Evolutionary conservation across 2,113 vertebrate genomes (phyloP).

Genomic region (Proterorhinus semilunaris): DNA sequence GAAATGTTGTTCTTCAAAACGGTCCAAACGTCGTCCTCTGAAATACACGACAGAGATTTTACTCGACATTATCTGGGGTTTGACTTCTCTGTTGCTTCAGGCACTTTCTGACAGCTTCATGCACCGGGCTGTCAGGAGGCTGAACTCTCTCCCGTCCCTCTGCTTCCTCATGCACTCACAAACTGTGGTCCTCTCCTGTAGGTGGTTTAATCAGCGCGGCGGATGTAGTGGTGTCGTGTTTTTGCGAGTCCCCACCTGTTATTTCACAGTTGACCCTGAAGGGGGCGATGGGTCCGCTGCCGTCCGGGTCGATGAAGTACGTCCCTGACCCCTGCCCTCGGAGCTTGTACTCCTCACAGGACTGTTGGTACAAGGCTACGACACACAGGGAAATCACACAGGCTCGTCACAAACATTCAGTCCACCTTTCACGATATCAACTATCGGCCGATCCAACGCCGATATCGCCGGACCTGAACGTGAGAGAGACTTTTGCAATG

Average conservation of each 20-base stretch:
- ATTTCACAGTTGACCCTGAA: slow-evolving; percentile 93
- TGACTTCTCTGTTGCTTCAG: too few relatives aligned
- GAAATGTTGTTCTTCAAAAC: slow-evolving; percentile 86
- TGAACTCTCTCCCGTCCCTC: too few relatives aligned
- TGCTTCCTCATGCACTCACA: too few relatives aligned
- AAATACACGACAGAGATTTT: not conserved
- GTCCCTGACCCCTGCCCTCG: slow-evolving; percentile 86
- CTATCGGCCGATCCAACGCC: too few relatives aligned
- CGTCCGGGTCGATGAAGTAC: slow-evolving; percentile 96
- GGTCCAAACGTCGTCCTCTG: slow-evolving; percentile 94
- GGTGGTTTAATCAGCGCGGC: too few relatives aligned
- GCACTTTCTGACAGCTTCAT: too few relatives aligned
- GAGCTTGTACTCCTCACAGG: slow-evolving; percentile 95
- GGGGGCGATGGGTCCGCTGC: slow-evolving; percentile 86
- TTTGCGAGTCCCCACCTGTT: slow-evolving; percentile 80
- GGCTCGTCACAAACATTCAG: not conserved
- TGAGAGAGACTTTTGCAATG: too few relatives aligned
- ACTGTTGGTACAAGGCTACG: slow-evolving; percentile 90
- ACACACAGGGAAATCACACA: slow-evolving; percentile 9
- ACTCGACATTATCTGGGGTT: not conserved
- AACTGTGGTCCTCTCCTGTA: too few relatives aligned
- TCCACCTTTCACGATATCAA: too few relatives aligned
- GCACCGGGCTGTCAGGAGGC: too few relatives aligned
- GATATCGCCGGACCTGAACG: too few relatives aligned
- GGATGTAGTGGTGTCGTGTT: not conserved